These are phyloP conservation scores for Parotia lawesii DNA, from an alignment of 2,113 vertebrate species.

Conservation along the genomic window DNA sequence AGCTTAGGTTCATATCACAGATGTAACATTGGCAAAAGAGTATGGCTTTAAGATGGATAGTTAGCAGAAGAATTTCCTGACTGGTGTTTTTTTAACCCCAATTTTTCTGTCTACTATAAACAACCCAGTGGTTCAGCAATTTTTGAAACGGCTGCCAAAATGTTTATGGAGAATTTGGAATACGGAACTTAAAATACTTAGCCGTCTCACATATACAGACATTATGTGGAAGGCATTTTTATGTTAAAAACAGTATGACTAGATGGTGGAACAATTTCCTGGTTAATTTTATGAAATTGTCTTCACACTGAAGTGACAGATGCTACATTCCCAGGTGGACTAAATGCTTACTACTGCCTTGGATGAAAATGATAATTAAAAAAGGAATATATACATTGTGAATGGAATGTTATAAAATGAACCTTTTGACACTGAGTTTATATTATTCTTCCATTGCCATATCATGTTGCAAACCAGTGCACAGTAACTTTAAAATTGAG, in stretches of 20 bases:
- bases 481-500: not conserved
- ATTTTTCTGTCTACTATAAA: conserved; percentile 49
- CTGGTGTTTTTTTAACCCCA: conserved; percentile 40
- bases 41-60: conserved; percentile 5
- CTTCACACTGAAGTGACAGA: not conserved
- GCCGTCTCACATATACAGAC: conserved; percentile 18
- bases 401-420: not conserved
- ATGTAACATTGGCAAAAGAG: conserved; percentile 13
- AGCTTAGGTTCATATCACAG: not conserved
- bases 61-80: conserved; percentile 60
- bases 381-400: not conserved
- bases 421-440: not conserved
- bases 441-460: not conserved
- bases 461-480: not conserved
- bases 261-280: conserved; percentile 41
- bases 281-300: conserved; percentile 11
- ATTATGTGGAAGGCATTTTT: conserved; percentile 27
- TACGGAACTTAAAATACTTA: conserved; percentile 12
- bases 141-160: conserved; percentile 39
- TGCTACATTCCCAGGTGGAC: not conserved
- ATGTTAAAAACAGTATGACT: conserved; percentile 16
- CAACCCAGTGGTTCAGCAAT: not conserved
- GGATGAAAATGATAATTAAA: not conserved
- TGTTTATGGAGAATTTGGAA: conserved; percentile 48
- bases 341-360: not conserved